phyloP scores from a whole-genome alignment of 2,797 vertebrate species.

The Sebastes diaconus region DNA sequence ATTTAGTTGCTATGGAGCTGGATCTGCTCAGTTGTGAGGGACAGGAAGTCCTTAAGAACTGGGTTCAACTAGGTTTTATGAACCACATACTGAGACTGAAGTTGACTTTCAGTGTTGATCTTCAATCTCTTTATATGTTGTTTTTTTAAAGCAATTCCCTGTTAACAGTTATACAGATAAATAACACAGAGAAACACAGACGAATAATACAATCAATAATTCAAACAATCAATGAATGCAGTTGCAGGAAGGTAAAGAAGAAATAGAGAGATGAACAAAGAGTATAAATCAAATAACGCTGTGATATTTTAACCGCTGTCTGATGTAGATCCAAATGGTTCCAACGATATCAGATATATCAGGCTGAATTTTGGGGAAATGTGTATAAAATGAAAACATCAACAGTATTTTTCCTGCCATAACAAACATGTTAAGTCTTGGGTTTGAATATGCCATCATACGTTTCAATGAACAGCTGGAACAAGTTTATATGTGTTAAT shows the following conservation, averaged over 20 bases:
- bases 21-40: not conserved
- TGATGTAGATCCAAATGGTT: not conserved
- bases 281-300: not conserved
- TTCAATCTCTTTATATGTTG: not conserved
- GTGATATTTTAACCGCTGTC: not conserved
- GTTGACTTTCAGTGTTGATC: too few species aligned
- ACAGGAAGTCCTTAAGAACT: not conserved
- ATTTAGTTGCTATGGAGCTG: slow-evolving; percentile 11
- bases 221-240: not conserved
- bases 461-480: not conserved
- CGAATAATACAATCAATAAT: not conserved
- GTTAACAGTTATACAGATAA: not conserved
- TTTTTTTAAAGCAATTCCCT: not conserved
- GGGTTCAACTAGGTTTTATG: not conserved
- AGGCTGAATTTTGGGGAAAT: not conserved
- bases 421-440: too few species aligned
- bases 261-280: not conserved
- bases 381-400: not conserved
- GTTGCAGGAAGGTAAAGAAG: not conserved
- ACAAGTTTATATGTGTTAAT: not conserved
- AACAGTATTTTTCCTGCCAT: not conserved
- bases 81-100: not conserved
- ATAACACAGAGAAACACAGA: not conserved
- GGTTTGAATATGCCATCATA: too few species aligned
- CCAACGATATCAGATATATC: not conserved